Conservation (phyloP, 2,113 vertebrate genomes). For the Vidua macroura region DNA sequence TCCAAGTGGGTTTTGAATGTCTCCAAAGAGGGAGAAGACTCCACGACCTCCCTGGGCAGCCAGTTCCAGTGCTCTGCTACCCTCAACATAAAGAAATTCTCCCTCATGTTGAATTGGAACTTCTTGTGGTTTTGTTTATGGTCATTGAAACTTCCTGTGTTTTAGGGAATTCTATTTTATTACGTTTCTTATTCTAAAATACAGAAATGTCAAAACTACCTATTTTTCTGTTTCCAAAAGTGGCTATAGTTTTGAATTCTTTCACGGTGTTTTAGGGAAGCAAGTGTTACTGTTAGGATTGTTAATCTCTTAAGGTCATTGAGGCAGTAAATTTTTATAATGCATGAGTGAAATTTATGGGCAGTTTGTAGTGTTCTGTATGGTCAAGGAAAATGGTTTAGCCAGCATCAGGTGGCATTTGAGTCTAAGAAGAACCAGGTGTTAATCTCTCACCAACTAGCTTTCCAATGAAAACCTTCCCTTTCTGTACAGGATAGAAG, state of each 20-base stretch:
- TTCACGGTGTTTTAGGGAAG: not conserved
- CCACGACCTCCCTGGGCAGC: rapidly evolving
- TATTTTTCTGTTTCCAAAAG: not conserved
- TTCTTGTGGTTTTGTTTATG: not conserved
- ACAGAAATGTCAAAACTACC: not conserved
- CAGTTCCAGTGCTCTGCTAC: not conserved
- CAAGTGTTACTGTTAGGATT: not conserved
- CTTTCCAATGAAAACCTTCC: not conserved
- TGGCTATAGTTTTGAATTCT: not conserved
- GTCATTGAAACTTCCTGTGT: not conserved
- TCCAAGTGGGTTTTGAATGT: not conserved
- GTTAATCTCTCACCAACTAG: not conserved
- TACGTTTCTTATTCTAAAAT: not conserved
- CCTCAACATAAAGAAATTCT: not conserved
- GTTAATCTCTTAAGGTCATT: not conserved
- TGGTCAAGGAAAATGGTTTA: not conserved
- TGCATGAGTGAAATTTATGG: not conserved
- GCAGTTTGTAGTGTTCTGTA: not conserved
- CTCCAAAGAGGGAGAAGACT: not conserved
- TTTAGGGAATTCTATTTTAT: not conserved
- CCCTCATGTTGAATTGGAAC: not conserved
- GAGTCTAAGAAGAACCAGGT: not conserved
- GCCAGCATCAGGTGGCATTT: not conserved
- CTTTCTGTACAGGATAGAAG: not conserved
- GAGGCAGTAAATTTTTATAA: not conserved